phyloP scores from a whole-genome alignment of 2,888 invertebrate species.

The Hydrotaea cyrtoneurina region DNA sequence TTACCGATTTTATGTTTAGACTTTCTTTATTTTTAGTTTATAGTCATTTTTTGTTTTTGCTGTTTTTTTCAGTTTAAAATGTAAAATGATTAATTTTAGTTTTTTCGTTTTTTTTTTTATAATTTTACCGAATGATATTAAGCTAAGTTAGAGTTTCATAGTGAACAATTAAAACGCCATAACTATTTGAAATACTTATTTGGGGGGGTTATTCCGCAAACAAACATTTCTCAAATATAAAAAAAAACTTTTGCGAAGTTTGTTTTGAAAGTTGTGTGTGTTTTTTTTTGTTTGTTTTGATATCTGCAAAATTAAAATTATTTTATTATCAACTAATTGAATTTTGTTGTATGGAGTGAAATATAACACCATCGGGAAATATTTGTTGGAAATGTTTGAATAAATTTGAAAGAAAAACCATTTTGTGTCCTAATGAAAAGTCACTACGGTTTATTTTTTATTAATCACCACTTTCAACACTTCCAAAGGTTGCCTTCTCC shows the following conservation, averaged over 20 bases:
- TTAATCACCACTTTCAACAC: no score
- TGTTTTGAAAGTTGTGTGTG: no score
- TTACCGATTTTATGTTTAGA: slow-evolving; percentile 7
- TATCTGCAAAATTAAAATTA: background rate
- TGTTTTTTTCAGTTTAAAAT: background rate
- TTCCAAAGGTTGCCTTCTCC: no score
- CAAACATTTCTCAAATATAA: background rate
- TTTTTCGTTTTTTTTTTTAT: background rate
- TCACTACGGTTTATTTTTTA: no score
- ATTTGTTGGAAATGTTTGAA: no score
- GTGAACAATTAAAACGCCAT: slow-evolving; percentile 24
- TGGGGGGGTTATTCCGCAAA: slow-evolving; percentile 14
- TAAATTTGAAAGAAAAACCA: no score
- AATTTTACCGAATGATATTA: slow-evolving; percentile 17
- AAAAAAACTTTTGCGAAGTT: no score
- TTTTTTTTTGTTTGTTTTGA: no score
- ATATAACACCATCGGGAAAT: no score
- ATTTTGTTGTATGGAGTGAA: no score
- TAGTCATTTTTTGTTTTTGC: background rate
- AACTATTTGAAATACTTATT: slow-evolving; percentile 12
- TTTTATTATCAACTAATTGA: background rate
- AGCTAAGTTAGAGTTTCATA: background rate
- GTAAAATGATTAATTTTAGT: background rate
- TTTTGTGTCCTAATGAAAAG: no score
- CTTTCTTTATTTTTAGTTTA: slow-evolving; percentile 29